Percentiles rank a stretch among this genome's conserved stretches.
Conservation (phyloP, 2,113 vertebrate genomes). For the Pelecanus crispus region DNA sequence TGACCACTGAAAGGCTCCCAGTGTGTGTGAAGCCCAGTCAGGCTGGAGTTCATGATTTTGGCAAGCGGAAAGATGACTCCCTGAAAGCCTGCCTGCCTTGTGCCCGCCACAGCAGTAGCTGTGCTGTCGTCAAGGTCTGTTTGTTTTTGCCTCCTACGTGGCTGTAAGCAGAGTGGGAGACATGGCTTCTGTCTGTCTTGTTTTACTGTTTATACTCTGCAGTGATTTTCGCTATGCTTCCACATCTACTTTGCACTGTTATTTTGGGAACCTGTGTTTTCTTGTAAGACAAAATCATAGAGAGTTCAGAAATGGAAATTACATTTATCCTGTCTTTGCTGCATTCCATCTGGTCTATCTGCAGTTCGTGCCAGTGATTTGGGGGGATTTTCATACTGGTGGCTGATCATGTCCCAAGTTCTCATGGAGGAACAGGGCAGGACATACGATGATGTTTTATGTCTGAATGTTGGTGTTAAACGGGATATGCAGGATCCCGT, state of each 20-base stretch:
- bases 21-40: rapidly evolving
- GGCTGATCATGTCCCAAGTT: background rate
- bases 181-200: background rate
- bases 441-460: background rate
- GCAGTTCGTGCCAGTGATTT: background rate
- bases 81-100: background rate
- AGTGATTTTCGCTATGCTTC: background rate
- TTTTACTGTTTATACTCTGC: background rate
- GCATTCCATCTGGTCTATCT: background rate
- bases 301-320: background rate
- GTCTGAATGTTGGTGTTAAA: background rate
- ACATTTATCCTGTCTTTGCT: background rate
- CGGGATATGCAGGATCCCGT: background rate
- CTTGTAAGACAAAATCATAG: background rate
- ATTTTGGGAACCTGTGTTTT: background rate
- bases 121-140: background rate
- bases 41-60: background rate
- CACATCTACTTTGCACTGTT: background rate
- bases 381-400: background rate
- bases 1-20: background rate
- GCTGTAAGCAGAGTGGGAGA: background rate
- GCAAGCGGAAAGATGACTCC: rapidly evolving
- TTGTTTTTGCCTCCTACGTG: background rate
- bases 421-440: background rate
- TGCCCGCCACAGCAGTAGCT: background rate